Evolutionary conservation across 2,113 vertebrate species (phyloP).

Genomic region (Tyto alba): DNA sequence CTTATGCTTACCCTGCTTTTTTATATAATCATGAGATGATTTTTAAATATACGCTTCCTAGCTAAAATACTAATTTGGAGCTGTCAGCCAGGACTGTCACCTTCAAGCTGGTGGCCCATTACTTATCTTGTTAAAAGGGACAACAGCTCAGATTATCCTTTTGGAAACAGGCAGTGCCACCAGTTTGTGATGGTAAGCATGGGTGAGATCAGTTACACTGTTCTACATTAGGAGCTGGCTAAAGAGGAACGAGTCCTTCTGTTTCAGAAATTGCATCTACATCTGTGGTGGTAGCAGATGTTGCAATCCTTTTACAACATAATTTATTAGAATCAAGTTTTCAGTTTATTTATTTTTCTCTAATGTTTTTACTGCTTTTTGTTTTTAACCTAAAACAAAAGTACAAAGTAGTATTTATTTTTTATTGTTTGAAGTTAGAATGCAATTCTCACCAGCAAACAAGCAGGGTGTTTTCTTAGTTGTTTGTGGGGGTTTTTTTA

Average conservation of each 20-base stretch:
- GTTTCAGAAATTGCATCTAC: background rate
- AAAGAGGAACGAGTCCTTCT: background rate
- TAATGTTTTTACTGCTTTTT: constrained; percentile 43
- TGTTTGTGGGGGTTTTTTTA: background rate
- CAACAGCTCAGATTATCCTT: background rate
- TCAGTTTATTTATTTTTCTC: constrained; percentile 34
- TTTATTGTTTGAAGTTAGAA: constrained; percentile 31
- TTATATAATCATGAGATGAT: background rate
- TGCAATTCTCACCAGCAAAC: constrained; percentile 4
- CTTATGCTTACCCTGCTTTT: background rate
- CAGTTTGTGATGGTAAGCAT: background rate
- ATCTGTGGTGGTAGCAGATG: constrained; percentile 11
- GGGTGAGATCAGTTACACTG: background rate
- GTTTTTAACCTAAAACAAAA: constrained; percentile 38
- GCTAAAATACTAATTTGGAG: background rate
- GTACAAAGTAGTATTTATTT: constrained; percentile 21
- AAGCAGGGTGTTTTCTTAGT: background rate
- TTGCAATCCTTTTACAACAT: constrained; percentile 12
- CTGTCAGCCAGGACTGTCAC: background rate
- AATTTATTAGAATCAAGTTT: constrained; percentile 45
- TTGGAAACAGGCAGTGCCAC: background rate
- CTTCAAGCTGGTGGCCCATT: background rate
- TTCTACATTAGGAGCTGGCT: background rate
- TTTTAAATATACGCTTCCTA: background rate
- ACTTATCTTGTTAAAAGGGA: background rate